These are phyloP conservation scores for Ovis aries DNA, from an alignment of 2,113 vertebrate species.

Conservation along the genomic window DNA sequence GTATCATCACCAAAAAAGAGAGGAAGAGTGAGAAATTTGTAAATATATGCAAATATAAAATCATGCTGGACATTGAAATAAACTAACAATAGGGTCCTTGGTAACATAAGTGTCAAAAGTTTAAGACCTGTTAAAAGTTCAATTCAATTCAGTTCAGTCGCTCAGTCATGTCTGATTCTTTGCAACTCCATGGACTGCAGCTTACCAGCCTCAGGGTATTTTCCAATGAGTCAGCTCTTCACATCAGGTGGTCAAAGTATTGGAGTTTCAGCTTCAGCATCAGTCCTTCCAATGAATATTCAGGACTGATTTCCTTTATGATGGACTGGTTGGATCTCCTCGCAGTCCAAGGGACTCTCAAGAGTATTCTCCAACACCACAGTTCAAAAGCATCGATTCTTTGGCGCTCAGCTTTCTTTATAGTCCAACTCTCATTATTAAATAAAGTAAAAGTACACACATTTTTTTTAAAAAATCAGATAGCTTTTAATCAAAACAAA, in stretches of 20 bases:
- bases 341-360: not conserved
- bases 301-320: not conserved
- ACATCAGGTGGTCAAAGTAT: not conserved
- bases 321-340: not conserved
- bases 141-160: not conserved
- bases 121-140: not conserved
- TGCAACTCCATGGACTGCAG: not conserved
- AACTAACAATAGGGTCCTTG: not conserved
- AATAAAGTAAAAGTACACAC: not conserved
- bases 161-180: fast-evolving
- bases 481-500: not conserved
- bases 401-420: not conserved
- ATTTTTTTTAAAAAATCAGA: not conserved
- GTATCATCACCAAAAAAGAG: not conserved
- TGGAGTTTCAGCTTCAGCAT: not conserved
- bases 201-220: not conserved
- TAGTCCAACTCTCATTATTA: not conserved
- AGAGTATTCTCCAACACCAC: not conserved
- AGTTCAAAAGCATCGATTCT: not conserved
- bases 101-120: not conserved
- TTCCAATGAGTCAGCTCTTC: not conserved
- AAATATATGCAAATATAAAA: not conserved
- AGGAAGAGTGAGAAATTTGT: not conserved
- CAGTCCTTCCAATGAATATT: not conserved
- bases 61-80: not conserved